phyloP scores from a whole-genome alignment of 2,888 invertebrate genomes.

The Caenorhabditis sp. region DNA sequence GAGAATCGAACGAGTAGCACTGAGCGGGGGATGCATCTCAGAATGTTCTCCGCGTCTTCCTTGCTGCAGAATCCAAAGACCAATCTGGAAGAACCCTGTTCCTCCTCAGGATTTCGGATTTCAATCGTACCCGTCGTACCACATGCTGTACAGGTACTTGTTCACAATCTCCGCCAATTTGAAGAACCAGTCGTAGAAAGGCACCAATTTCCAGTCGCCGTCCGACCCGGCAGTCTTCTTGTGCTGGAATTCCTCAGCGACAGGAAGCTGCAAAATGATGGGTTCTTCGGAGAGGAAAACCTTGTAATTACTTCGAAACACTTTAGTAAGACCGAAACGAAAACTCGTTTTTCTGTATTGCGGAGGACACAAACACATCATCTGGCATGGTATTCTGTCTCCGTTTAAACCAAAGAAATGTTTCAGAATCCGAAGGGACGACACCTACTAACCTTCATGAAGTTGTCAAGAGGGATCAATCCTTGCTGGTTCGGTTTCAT shows the following conservation, averaged over 20 bases:
- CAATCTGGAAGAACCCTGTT: conserved; percentile 67
- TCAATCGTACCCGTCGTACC: conserved; percentile 82
- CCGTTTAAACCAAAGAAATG: conserved; percentile 38
- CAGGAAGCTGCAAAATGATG: conserved; percentile 73
- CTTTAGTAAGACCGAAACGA: conserved; percentile 5
- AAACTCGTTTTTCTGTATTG: conserved; percentile 38
- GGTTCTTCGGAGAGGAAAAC: conserved; percentile 3
- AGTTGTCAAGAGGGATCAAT: conserved; percentile 76
- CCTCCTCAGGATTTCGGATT: too few relatives aligned
- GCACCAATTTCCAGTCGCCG: conserved; percentile 82
- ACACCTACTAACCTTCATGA: conserved; percentile 73
- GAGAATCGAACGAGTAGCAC: conserved; percentile 80
- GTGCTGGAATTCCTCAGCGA: conserved; percentile 79
- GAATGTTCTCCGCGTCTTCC: conserved; percentile 80
- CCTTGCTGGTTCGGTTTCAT: conserved; percentile 79
- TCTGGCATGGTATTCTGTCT: conserved; percentile 23
- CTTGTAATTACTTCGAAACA: conserved; percentile 37
- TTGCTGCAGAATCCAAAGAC: conserved; percentile 82
- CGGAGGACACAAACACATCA: conserved; percentile 28
- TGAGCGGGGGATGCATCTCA: conserved; percentile 73
- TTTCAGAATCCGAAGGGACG: not conserved
- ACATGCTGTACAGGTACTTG: conserved; percentile 81
- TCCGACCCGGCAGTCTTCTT: conserved; percentile 71
- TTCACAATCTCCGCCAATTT: conserved; percentile 82
- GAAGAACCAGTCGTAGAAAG: conserved; percentile 80